Evolutionary conservation across 2,113 vertebrate species (phyloP).

Genomic region (Emydura subglobosa): DNA sequence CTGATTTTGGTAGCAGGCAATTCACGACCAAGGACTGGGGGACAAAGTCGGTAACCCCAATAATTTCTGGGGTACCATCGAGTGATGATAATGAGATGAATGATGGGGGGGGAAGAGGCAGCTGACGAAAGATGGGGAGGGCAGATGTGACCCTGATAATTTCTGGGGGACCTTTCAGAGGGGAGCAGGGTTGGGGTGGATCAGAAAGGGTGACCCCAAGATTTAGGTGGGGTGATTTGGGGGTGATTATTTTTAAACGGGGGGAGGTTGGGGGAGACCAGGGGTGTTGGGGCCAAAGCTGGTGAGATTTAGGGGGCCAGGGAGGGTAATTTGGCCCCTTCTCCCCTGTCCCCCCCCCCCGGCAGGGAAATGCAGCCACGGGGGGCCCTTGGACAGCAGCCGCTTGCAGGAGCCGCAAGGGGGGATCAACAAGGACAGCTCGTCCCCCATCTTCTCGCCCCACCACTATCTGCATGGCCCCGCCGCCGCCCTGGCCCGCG

Average conservation of each 20-base stretch:
- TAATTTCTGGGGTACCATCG: no score
- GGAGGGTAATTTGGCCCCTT: not conserved
- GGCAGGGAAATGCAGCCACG: constrained; percentile 90
- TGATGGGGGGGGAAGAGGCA: not conserved
- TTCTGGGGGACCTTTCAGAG: not conserved
- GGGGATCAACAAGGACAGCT: constrained; percentile 91
- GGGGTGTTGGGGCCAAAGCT: not conserved
- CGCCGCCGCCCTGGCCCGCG: constrained; percentile 82
- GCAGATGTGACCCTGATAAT: not conserved
- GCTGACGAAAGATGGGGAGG: not conserved
- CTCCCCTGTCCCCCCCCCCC: not conserved
- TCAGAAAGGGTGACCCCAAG: not conserved
- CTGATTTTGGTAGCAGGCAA: no score
- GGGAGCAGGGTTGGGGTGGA: not conserved
- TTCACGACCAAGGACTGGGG: no score
- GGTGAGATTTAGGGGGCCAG: not conserved
- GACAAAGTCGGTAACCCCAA: no score
- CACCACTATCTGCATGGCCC: constrained; percentile 84
- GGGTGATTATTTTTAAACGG: not conserved
- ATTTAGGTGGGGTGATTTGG: no score
- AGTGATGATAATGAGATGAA: no score
- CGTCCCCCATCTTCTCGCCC: constrained; percentile 85
- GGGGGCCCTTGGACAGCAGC: constrained; percentile 86
- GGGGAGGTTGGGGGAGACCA: not conserved
- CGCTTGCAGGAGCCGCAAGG: constrained; percentile 79